A percentile compares a stretch with the other conserved stretches of the same genome.
These are phyloP conservation scores for Eudyptes chrysolophus DNA, from an alignment of 2,113 vertebrate species.

Conservation along the genomic window DNA sequence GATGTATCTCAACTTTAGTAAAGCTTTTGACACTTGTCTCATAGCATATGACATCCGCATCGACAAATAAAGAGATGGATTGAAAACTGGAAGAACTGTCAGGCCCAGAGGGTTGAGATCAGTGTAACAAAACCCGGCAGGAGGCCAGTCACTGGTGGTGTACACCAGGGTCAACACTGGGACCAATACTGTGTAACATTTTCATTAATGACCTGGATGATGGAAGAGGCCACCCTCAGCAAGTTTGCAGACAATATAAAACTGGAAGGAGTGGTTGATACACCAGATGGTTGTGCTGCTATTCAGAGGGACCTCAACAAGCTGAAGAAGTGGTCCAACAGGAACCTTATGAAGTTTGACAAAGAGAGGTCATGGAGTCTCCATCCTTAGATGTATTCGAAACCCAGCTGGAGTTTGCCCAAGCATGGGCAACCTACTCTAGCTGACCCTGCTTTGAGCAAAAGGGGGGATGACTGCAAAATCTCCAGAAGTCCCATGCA, in stretches of 20 bases:
- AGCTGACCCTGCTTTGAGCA: background rate
- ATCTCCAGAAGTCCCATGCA: background rate
- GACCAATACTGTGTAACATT: background rate
- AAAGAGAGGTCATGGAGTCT: background rate
- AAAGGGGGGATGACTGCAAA: background rate
- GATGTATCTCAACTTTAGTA: background rate
- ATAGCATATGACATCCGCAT: background rate
- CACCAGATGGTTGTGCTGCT: background rate
- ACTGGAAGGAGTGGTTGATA: background rate
- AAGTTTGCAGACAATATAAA: background rate
- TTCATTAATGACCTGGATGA: background rate
- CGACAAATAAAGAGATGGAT: background rate
- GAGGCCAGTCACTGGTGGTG: background rate
- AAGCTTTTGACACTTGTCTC: background rate
- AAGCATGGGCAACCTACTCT: background rate
- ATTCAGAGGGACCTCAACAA: background rate
- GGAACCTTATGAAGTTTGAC: background rate
- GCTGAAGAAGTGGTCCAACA: background rate
- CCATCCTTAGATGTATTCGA: background rate
- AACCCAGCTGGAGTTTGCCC: background rate
- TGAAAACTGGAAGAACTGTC: background rate
- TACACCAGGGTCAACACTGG: background rate
- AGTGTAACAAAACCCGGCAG: accelerated
- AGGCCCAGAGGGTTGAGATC: background rate
- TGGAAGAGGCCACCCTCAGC: background rate